phyloP scores from a whole-genome alignment of 2,888 invertebrate genomes.

The Meganola albula region DNA sequence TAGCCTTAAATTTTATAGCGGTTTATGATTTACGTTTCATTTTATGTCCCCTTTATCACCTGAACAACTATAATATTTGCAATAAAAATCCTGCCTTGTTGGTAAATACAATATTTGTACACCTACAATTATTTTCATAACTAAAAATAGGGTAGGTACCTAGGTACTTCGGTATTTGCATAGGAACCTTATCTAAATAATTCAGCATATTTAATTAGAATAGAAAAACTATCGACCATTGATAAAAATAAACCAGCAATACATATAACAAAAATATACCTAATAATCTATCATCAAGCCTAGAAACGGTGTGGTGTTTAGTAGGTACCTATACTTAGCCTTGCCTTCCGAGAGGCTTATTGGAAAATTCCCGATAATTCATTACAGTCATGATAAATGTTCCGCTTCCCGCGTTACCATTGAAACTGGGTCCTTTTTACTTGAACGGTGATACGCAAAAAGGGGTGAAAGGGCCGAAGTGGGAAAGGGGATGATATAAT shows the following conservation, averaged over 20 bases:
- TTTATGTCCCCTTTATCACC: conserved; percentile 46
- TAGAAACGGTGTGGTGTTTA: conserved; percentile 7
- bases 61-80: conserved; percentile 38
- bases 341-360: conserved; percentile 42
- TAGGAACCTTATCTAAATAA: no score
- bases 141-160: no score
- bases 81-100: no score
- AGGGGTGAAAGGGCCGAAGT: conserved; percentile 60
- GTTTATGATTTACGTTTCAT: conserved; percentile 47
- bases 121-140: no score
- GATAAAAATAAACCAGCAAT: no score
- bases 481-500: conserved; percentile 68
- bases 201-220: no score
- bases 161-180: no score
- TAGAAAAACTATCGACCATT: no score
- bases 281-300: no score
- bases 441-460: conserved; percentile 73
- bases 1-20: conserved; percentile 42
- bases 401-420: conserved; percentile 58
- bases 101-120: no score
- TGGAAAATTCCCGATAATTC: conserved; percentile 71
- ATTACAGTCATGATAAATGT: conserved; percentile 74
- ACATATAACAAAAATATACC: no score
- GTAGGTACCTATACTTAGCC: conserved; percentile 15
- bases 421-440: conserved; percentile 70